phyloP scores from a whole-genome alignment of 2,113 vertebrate species.

The Tympanuchus pallidicinctus region DNA sequence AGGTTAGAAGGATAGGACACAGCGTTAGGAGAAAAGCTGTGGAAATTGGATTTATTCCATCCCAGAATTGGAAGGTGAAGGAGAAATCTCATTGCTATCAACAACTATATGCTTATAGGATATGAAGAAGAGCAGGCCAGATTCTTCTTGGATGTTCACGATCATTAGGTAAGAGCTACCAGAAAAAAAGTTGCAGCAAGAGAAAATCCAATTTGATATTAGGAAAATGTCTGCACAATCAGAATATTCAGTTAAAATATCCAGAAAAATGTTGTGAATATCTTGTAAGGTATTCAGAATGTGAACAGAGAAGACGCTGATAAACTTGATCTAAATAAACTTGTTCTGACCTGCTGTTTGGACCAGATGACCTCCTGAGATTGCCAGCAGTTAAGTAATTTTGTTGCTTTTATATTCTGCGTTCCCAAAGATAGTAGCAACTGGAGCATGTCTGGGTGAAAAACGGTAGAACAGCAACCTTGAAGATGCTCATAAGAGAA shows the following conservation, averaged over 20 bases:
- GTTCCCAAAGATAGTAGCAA: not conserved
- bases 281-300: not conserved
- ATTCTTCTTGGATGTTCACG: not conserved
- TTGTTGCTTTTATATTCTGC: not conserved
- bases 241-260: not conserved
- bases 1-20: not conserved
- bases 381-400: not conserved
- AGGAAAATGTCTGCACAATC: not conserved
- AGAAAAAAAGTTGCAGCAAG: not conserved
- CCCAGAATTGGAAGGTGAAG: not conserved
- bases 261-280: not conserved
- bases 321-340: not conserved
- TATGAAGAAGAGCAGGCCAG: not conserved
- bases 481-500: not conserved
- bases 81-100: not conserved
- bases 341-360: not conserved
- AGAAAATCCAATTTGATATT: not conserved
- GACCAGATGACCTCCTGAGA: not conserved
- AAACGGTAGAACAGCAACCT: not conserved
- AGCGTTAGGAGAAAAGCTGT: not conserved
- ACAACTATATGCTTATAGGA: not conserved
- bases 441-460: not conserved
- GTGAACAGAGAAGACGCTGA: not conserved
- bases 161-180: not conserved
- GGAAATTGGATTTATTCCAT: not conserved